Base-by-base conservation (phyloP, 2,888 invertebrate species). In the Apotomis capreana region DNA sequence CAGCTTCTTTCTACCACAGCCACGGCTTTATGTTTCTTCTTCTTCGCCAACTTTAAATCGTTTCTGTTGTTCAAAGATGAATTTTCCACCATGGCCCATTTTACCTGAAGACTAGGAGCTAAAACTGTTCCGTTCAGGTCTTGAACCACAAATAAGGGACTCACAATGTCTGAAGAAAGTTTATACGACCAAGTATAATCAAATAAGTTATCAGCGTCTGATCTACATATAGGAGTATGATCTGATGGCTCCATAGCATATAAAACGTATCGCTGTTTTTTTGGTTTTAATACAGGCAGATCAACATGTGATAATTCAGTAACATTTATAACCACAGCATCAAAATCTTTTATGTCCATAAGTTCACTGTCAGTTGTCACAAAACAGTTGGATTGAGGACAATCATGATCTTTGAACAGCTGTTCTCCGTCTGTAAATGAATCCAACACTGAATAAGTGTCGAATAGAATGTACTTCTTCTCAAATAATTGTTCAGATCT, bases 121-220 rank as follows among this genome's bases (percentile, higher is more conserved):
- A 90, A 76, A 26, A 84, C 46, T 8, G 80, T 78, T 0, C 84
- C 87, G 26, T 76, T 70, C 3, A 79, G 62, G 74, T 91, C 85
- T 57, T 67, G 85, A 0, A 93, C 87, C 80, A 87, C 86, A 44
- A 93, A 84, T 68, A 87, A 92, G 3, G 90, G 89, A 69, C 81
- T 86, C 0, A 84, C 79, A 36, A 92, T 87, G 74, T 93, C 91
- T 0, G 92, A 90, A 75, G 84, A 80, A 0, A 89, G 76, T 80
- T 88, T 92, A 62, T 92, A 93, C 2, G 88, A 84, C 91, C 92
- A 93, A 0, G 93, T 93, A 89, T 90, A 92, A 73, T 93, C 93
- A 71, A 93, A 92, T 69, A 81, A 92, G 37, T 83, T 77, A 55
- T 93, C 87, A 1, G 84, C 79, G 8, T 75, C 75, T 0, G 80